Base-by-base conservation (phyloP, 1,140 invertebrate species). In the Pantala flavescens region DNA sequence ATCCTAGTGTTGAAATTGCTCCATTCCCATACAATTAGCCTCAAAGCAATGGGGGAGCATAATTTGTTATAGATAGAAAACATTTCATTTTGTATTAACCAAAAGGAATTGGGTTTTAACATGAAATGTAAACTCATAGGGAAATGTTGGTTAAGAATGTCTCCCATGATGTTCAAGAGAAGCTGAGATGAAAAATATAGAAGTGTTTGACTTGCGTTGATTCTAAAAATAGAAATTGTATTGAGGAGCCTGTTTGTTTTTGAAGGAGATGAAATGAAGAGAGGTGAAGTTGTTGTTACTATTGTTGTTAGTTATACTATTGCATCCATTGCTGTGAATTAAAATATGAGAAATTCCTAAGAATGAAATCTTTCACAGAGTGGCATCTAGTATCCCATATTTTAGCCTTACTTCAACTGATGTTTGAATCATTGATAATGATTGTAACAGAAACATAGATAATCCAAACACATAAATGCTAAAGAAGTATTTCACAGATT, bases 201-300 rank as follows among this genome's bases (percentile, higher is more conserved):
- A 21, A 63, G 49, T 63, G 49, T 63, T 63, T 63, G 49, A 63
- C 49, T 63, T 63, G 49, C n/a, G 49, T 63, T 63, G 49, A 63
- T 63, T 63, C 49, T 63, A 63, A 63, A 36, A 63, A 16, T 63
- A 63, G 49, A 63, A 63, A 21, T 63, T 63, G 49, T 63, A 63
- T 63, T 63, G 49, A 63, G 49, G 49, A 63, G 49, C 49, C 49
- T 63, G 49, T 63, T 63, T 63, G 49, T 63, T 63, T 63, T 63
- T 5, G 49, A 63, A 63, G 49, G 49, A 63, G 49, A 63, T 63
- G 49, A 63, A 63, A 63, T 63, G 49, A 63, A 63, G 49, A 63
- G 49, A 63, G 49, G 12, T 63, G 49, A 63, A 63, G 49, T 63
- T 63, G 49, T 63, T 63, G 49, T 63, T 63, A 63, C 49, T 63